A percentile compares a stretch with the other conserved stretches of the same genome.
These are phyloP conservation scores for Acipenser ruthenus DNA, from an alignment of 2,797 vertebrate genomes.

Conservation along the genomic window DNA sequence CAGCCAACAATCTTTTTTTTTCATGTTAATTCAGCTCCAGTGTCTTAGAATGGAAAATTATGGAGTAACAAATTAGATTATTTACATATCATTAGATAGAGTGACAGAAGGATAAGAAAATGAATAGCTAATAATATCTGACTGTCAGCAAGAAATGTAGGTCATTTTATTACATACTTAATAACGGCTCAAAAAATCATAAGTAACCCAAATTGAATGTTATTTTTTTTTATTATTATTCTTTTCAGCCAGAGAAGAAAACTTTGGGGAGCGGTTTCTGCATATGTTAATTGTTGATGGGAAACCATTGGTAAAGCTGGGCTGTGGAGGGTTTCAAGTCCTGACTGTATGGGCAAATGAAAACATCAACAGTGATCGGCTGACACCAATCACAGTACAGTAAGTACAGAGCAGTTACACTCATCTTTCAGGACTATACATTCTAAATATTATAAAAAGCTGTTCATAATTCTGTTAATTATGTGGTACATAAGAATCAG, in stretches of 20 bases:
- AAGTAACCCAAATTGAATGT: not conserved
- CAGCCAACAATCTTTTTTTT: slow-evolving; percentile 2
- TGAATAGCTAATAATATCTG: slow-evolving; percentile 3
- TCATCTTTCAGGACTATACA: slow-evolving; percentile 6
- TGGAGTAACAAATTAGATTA: slow-evolving; percentile 32
- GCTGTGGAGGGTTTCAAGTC: slow-evolving; percentile 53
- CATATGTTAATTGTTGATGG: slow-evolving; percentile 74
- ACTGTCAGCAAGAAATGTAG: slow-evolving; percentile 16
- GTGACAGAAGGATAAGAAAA: slow-evolving; percentile 24
- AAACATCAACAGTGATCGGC: slow-evolving; percentile 48
- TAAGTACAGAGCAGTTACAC: slow-evolving; percentile 32
- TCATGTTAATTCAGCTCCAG: not conserved
- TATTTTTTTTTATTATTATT: not conserved
- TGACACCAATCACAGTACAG: slow-evolving; percentile 57
- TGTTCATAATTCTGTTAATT: slow-evolving; percentile 5
- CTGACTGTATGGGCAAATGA: slow-evolving; percentile 51
- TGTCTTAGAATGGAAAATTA: slow-evolving; percentile 11
- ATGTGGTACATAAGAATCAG: not conserved
- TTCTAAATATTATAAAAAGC: not conserved
- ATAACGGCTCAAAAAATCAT: no score
- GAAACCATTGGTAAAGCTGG: slow-evolving; percentile 50
- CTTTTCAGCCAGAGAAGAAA: slow-evolving; percentile 62
- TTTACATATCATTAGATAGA: slow-evolving; percentile 33
- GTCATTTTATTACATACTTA: slow-evolving; percentile 1
- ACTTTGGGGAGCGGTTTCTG: slow-evolving; percentile 63